phyloP scores from a whole-genome alignment of 2,797 vertebrate genomes.

The Galago senegalensis region DNA sequence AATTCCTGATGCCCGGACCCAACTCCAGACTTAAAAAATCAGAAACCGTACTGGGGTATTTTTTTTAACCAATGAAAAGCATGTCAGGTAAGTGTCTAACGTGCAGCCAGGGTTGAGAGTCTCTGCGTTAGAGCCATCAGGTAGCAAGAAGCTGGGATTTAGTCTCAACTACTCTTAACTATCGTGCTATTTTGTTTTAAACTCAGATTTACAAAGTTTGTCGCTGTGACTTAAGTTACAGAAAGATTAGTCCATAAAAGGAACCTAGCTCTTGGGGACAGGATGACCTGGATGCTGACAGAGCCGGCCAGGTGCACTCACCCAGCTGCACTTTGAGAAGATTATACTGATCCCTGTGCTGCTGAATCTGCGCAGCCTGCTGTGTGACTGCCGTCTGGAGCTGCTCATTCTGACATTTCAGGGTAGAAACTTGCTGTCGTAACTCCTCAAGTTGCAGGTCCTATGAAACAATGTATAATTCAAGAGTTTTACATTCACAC shows the following conservation, averaged over 20 bases:
- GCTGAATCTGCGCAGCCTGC: slow-evolving; percentile 97
- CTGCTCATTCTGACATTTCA: slow-evolving; percentile 94
- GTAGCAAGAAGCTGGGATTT: neutral
- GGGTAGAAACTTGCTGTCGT: slow-evolving; percentile 92
- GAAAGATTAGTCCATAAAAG: neutral
- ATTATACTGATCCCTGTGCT: slow-evolving; percentile 99
- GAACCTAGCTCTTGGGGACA: neutral
- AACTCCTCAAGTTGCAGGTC: slow-evolving; percentile 96
- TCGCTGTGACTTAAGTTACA: neutral
- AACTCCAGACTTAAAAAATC: neutral
- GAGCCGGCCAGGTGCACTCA: slow-evolving; percentile 78
- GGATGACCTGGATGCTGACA: neutral
- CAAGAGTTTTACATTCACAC: slow-evolving; percentile 12
- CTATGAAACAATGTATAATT: slow-evolving; percentile 87
- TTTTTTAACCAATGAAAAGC: neutral
- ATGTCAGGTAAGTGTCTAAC: neutral
- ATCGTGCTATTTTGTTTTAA: neutral
- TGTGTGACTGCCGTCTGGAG: slow-evolving; percentile 94
- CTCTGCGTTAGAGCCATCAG: neutral
- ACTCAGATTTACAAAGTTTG: neutral
- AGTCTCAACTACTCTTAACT: neutral
- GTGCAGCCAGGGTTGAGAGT: neutral
- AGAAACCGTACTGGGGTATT: neutral
- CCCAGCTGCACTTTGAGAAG: slow-evolving; percentile 98
- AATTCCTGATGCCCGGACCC: neutral